Evolutionary conservation across 2,797 vertebrate species (phyloP).

Genomic region (Trematomus bernacchii): DNA sequence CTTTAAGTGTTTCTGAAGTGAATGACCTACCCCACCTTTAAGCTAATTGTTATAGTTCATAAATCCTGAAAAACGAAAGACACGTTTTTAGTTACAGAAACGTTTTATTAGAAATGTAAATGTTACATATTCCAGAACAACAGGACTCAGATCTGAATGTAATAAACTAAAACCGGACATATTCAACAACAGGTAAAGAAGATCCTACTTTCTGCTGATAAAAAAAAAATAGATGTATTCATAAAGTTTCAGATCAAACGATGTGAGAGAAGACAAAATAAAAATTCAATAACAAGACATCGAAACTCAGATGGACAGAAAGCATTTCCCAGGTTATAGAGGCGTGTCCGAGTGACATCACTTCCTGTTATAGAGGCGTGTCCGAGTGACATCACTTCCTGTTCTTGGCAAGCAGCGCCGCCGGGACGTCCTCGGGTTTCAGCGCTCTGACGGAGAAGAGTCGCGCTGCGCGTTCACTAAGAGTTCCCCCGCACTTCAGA

Average conservation of each 20-base stretch:
- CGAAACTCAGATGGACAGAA: neutral
- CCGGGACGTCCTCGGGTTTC: conserved; percentile 83
- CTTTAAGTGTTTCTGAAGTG: too few relatives aligned
- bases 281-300: neutral
- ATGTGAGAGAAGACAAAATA: too few relatives aligned
- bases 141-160: too few relatives aligned
- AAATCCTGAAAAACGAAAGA: too few relatives aligned
- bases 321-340: conserved; percentile 78
- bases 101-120: too few relatives aligned
- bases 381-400: conserved; percentile 47
- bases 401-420: conserved; percentile 87
- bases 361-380: conserved; percentile 67
- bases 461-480: conserved; percentile 89
- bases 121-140: too few relatives aligned
- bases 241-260: neutral
- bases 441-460: conserved; percentile 90
- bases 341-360: conserved; percentile 71
- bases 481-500: conserved; percentile 94
- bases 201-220: neutral
- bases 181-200: neutral
- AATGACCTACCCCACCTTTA: too few relatives aligned
- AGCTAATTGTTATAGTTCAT: too few relatives aligned
- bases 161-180: neutral
- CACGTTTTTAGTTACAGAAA: too few relatives aligned
- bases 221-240: neutral